Conservation (phyloP, 1,140 invertebrate species). For the Brachionus calyciflorus region DNA sequence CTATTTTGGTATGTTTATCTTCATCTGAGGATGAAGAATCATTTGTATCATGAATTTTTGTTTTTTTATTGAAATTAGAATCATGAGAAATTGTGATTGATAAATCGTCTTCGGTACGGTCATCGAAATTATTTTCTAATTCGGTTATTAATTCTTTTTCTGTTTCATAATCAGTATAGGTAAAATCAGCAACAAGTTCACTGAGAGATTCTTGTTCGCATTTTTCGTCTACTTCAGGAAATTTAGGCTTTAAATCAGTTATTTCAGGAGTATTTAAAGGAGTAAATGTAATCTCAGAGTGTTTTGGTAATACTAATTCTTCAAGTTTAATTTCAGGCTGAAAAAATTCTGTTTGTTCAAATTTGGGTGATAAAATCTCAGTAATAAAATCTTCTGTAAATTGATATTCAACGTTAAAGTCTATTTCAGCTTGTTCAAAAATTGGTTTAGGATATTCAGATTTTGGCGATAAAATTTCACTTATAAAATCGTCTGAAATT, state of each 20-base stretch:
- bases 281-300: not conserved
- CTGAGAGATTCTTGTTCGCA: not conserved
- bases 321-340: not conserved
- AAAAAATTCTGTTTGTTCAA: not conserved
- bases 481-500: not conserved
- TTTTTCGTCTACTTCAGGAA: not conserved
- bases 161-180: too few species aligned
- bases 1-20: not conserved
- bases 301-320: not conserved
- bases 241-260: not conserved
- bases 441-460: too few species aligned
- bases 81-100: too few species aligned
- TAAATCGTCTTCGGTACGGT: too few species aligned
- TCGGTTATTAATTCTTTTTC: too few species aligned
- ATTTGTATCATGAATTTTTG: not conserved
- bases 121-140: too few species aligned
- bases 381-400: conserved; percentile 15
- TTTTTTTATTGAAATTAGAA: too few species aligned
- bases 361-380: conserved; percentile 10
- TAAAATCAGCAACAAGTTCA: not conserved
- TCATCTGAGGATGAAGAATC: not conserved
- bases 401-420: not conserved
- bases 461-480: too few species aligned
- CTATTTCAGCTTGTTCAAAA: too few species aligned
- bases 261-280: not conserved